Base-by-base conservation (phyloP, 2,797 vertebrate species). In the Sebastes dallii region DNA sequence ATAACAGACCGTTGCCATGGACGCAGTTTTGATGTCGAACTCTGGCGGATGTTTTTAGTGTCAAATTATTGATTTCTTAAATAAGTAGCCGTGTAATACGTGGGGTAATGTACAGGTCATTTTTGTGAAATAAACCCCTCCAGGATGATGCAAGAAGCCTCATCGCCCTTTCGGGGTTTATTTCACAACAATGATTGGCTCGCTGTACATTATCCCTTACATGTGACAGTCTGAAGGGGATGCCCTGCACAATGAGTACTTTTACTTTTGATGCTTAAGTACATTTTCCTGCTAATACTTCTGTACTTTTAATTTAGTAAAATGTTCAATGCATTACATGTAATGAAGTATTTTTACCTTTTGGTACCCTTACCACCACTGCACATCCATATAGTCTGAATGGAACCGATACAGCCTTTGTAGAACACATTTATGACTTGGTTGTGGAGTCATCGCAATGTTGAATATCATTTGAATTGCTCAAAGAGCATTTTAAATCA, bases 151-250 rank as follows among this genome's bases (percentile, higher is more conserved):
- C 16, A 42, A 42, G 39, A 42, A 18, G 42, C 42, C 14, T 46
- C 42, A 18, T 46, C 14, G 6, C 42, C 42, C 42, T 46, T 0
- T 46, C 42, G 0, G 42, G 42, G 16, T 18, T 46, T 46, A 46
- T 46, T 46, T 46, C 42, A 46, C 16, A 46, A 46, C 16, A 46
- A 46, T 16, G 14, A 16, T 7, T 46, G 42, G 16, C 42, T 46
- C 16, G 6, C 42, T 46, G 42, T 46, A 46, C 1, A 46, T 46
- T 46, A 18, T 18, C 42, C 16, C 29, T 16, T 30, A 30, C 30
- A 13, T 46, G 4, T 25, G 29, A 60, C 18, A 42, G 8, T 58
- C 14, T 67, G 25, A 30, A 29, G 11, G 14, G 54, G 2, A 4
- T 24, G 20, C 3, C 50, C 10, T 42, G 8, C 46, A 36, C 27